phyloP scores from a whole-genome alignment of 23 tunicate species.

The Styela clava region DNA sequence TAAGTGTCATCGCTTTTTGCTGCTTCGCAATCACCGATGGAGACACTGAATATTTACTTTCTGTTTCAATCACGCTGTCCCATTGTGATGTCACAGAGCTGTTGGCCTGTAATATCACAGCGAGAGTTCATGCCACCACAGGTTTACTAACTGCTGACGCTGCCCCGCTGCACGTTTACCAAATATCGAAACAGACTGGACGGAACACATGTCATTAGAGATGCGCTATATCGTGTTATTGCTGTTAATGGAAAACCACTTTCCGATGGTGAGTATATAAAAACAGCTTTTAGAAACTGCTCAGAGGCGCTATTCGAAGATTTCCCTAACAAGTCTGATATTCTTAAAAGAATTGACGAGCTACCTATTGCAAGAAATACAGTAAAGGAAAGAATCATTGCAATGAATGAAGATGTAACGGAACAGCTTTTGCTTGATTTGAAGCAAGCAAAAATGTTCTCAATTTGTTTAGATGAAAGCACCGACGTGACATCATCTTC shows the following conservation, averaged over 20 bases:
- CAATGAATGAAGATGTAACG: slow-evolving; percentile 38
- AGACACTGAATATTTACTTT: no score
- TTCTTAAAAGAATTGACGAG: slow-evolving; percentile 45
- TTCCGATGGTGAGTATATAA: slow-evolving; percentile 48
- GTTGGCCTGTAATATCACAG: no score
- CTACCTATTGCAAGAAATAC: slow-evolving; percentile 52
- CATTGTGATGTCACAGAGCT: no score
- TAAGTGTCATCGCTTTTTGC: no score
- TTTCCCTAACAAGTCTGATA: slow-evolving; percentile 47
- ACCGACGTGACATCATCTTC: slow-evolving; percentile 35
- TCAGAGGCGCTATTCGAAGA: slow-evolving; percentile 44
- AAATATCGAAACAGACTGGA: no score
- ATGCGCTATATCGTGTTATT: slow-evolving; percentile 40
- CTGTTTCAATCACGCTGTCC: no score
- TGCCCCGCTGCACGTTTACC: no score
- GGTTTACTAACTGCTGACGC: no score
- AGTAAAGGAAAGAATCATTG: slow-evolving; percentile 35
- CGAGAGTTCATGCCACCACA: no score
- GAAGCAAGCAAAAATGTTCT: slow-evolving; percentile 38
- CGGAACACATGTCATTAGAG: no score
- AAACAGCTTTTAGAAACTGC: slow-evolving; percentile 31
- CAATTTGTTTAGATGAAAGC: slow-evolving; percentile 44
- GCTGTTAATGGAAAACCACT: slow-evolving; percentile 51
- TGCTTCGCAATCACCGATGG: no score
- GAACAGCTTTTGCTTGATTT: slow-evolving; percentile 38